phyloP scores from a whole-genome alignment of 2,797 vertebrate genomes.

The Aratinga solstitialis region DNA sequence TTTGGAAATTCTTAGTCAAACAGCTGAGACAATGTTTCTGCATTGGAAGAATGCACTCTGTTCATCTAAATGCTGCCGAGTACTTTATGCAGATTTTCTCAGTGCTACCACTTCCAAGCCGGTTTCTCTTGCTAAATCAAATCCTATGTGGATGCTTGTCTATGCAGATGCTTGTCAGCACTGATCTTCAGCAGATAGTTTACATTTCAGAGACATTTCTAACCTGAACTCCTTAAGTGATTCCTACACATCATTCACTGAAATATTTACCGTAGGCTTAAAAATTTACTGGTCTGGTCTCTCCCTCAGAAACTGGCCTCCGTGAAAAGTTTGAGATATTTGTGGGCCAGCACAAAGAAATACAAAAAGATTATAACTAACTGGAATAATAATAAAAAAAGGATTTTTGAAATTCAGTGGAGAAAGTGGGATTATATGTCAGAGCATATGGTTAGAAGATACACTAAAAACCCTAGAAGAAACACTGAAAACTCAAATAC shows the following conservation, averaged over 20 bases:
- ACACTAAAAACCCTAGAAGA: neutral
- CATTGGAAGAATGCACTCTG: neutral
- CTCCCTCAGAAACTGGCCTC: neutral
- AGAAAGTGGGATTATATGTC: neutral
- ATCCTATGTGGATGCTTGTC: neutral
- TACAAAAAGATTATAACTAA: neutral
- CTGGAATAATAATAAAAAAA: neutral
- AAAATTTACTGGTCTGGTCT: neutral
- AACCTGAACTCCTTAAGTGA: neutral
- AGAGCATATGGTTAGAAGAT: neutral
- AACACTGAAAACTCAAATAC: neutral
- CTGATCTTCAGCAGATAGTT: neutral
- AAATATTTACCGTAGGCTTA: neutral
- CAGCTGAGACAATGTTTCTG: constrained; percentile 29
- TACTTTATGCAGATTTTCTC: neutral
- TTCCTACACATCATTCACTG: neutral
- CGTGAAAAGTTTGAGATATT: neutral
- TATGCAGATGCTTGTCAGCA: neutral
- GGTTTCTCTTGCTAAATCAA: neutral
- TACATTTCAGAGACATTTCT: neutral
- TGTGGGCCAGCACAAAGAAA: neutral
- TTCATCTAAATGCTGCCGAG: neutral
- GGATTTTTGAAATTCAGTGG: neutral
- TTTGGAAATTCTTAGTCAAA: constrained; percentile 55
- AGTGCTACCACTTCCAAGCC: neutral